Evolutionary conservation across 2,797 vertebrate species (phyloP), one percentile per base, ranked within the genome.

Genomic region (Champsocephalus gunnari): DNA sequence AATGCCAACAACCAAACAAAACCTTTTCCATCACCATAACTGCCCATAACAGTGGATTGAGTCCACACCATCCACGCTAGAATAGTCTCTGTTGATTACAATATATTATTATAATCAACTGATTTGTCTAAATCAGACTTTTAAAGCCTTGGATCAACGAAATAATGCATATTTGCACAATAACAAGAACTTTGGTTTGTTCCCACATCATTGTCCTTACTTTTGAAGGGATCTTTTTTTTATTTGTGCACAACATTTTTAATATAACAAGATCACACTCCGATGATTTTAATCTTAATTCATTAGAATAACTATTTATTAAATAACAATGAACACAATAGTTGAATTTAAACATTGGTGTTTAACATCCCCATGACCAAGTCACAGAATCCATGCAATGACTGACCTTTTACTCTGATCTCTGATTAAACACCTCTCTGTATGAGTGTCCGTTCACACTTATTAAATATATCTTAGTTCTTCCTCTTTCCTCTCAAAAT

Each of bases 1-100:
- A 58, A 73, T 28, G 10, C 58, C 48, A 71, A n/a, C 53, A 56
- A 60, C 32, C 41, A 56, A 48, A 44, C 59, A 34, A 61, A 59
- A 43, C 48, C 64, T 3, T 45, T 19, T 38, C 12, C 16, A 19
- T 8, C 5, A 28, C n/a, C 56, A 57, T 16, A 6, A 51, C 16
- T 66, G 68, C 51, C 43, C 28, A 48, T 58, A 21, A 32, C 13
- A 3, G 9, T 3, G 24, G 32, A 66, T 17, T 58, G 48, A 59
- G 55, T 65, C 51, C 50, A 3, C 45, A 24, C 9, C 28, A 49
- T 48, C 41, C 28, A 11, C 38, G 24, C 9, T 53, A 24, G 58
- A 61, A 34, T 19, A 24, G 16, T 68, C 24, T 66, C n/a, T 19
- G 2, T 24, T 6, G 12, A 28, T 28, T 28, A 28, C 5, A 28